Conservation (phyloP, 2,797 vertebrate genomes). For the Lophotriccus pileatus region DNA sequence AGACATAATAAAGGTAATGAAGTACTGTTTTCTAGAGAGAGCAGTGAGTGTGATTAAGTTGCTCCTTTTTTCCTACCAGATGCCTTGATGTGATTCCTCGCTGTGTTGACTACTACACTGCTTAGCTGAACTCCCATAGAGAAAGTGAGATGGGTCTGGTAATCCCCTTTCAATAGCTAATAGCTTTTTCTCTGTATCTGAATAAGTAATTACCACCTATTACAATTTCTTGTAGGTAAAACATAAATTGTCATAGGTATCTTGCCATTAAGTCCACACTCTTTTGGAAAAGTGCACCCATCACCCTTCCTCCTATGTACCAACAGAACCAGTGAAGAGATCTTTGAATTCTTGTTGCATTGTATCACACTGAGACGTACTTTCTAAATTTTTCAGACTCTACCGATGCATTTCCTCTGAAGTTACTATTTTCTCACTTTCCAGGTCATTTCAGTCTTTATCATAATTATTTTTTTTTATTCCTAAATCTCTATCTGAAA, state of each 20-base stretch:
- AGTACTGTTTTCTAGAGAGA: neutral
- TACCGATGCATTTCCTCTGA: neutral
- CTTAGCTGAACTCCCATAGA: neutral
- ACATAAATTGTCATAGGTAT: neutral
- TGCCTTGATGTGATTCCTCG: neutral
- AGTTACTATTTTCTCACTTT: neutral
- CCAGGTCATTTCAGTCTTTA: neutral
- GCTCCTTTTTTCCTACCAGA: neutral
- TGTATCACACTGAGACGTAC: neutral
- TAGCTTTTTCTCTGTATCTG: neutral
- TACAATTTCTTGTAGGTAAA: neutral
- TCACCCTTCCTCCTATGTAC: fast-evolving
- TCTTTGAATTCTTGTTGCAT: neutral
- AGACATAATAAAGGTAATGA: neutral
- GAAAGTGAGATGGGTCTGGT: neutral
- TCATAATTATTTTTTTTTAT: neutral
- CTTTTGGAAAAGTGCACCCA: neutral
- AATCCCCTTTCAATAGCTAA: neutral
- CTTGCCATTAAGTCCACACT: neutral
- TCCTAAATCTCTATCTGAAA: neutral
- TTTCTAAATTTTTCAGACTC: neutral
- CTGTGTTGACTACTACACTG: neutral
- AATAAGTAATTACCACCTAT: neutral
- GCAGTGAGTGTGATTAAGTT: neutral
- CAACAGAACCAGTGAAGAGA: neutral